phyloP scores from a whole-genome alignment of 2,113 vertebrate species.

The Benitochromis conjunctus region DNA sequence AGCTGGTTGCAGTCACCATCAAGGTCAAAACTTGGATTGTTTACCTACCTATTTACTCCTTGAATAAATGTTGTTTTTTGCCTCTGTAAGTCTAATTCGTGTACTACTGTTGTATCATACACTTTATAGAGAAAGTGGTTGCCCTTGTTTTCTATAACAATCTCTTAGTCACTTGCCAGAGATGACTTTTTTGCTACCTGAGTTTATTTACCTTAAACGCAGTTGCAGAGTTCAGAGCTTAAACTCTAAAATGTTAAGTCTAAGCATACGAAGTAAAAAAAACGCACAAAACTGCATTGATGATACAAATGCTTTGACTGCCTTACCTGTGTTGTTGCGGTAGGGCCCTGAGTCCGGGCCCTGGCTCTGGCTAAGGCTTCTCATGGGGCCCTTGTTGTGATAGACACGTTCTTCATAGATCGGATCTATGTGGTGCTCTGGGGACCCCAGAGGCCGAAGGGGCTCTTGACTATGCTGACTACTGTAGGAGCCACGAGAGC shows the following conservation, averaged over 20 bases:
- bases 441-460: conserved; percentile 91
- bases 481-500: conserved; percentile 93
- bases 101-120: background rate
- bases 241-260: background rate
- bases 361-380: conserved; percentile 96
- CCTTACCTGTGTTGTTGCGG: conserved; percentile 92
- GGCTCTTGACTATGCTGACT: conserved; percentile 93
- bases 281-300: background rate
- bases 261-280: background rate
- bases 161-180: background rate
- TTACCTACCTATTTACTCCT: background rate
- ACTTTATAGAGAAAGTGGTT: background rate
- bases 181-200: background rate
- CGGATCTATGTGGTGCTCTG: conserved; percentile 95
- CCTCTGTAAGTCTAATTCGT: background rate
- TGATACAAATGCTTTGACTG: background rate
- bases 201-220: background rate
- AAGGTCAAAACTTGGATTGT: background rate
- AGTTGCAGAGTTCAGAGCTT: background rate
- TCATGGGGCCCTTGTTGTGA: conserved; percentile 96
- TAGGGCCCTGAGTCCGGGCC: conserved; percentile 87
- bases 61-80: background rate
- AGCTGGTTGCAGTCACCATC: background rate
- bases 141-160: background rate
- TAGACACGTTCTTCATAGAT: conserved; percentile 97